Evolutionary conservation across 2,113 vertebrate genomes (phyloP).

Genomic region (Paramormyrops kingsleyae): DNA sequence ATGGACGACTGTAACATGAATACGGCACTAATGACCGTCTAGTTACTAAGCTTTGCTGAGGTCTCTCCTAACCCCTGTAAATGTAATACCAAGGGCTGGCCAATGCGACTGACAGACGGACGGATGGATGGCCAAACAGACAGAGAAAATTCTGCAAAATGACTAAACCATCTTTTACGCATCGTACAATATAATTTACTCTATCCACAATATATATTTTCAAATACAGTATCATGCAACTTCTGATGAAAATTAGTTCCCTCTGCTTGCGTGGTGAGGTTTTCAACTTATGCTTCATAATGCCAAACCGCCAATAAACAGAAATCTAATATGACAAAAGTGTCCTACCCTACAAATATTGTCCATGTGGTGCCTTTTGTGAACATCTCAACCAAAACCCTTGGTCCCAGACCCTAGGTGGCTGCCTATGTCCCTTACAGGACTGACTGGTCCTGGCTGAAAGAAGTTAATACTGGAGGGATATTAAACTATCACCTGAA

Average conservation of each 20-base stretch:
- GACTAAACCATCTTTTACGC: neutral
- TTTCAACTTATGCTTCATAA: neutral
- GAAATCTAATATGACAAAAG: neutral
- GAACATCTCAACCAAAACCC: neutral
- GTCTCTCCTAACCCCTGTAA: conserved; percentile 22
- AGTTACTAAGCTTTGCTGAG: conserved; percentile 36
- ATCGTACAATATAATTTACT: neutral
- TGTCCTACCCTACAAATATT: neutral
- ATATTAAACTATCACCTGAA: neutral
- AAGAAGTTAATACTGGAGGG: neutral
- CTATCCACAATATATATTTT: neutral
- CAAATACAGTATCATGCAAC: neutral
- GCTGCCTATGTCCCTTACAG: neutral
- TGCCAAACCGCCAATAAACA: neutral
- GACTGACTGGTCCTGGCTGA: neutral
- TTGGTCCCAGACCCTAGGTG: neutral
- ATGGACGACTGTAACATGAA: conserved; percentile 51
- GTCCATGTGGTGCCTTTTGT: neutral
- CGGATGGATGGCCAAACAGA: neutral
- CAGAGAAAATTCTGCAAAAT: neutral
- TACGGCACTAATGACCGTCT: conserved; percentile 40
- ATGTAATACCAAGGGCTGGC: conserved; percentile 17
- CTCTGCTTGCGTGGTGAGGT: neutral
- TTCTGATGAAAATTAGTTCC: neutral
- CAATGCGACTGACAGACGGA: neutral